Percentiles rank a stretch among this genome's conserved stretches.
phyloP scores from a whole-genome alignment of 2,113 vertebrate species.

The Equus quagga region DNA sequence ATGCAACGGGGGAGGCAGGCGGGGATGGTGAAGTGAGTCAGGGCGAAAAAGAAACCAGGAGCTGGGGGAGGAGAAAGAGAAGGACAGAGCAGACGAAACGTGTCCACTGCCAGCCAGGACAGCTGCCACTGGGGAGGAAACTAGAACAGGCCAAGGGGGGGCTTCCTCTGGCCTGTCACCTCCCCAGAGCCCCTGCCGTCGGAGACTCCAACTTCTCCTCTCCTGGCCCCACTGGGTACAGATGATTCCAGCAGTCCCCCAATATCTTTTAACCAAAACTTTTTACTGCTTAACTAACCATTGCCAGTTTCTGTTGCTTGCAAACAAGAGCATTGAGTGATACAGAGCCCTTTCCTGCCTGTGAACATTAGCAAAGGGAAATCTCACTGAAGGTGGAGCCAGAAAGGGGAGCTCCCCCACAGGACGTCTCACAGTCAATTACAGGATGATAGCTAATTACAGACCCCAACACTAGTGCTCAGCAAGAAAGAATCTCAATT shows the following conservation, averaged over 20 bases:
- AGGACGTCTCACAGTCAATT: no score
- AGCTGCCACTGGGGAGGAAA: not conserved
- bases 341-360: not conserved
- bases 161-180: not conserved
- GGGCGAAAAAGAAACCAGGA: not conserved
- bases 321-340: not conserved
- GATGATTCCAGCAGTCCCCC: not conserved
- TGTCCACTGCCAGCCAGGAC: not conserved
- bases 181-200: not conserved
- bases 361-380: no score
- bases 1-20: conserved; percentile 66
- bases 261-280: not conserved
- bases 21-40: not conserved
- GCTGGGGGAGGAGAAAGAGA: not conserved
- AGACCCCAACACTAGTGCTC: no score
- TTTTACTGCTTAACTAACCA: not conserved
- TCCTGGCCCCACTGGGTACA: not conserved
- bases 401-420: no score
- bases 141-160: not conserved
- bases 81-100: not conserved
- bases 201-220: not conserved
- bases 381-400: no score
- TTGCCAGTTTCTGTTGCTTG: not conserved
- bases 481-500: no score
- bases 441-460: no score